These are phyloP conservation scores for Margaritifera margaritifera DNA, from an alignment of 2,888 invertebrate genomes.

Conservation along the genomic window DNA sequence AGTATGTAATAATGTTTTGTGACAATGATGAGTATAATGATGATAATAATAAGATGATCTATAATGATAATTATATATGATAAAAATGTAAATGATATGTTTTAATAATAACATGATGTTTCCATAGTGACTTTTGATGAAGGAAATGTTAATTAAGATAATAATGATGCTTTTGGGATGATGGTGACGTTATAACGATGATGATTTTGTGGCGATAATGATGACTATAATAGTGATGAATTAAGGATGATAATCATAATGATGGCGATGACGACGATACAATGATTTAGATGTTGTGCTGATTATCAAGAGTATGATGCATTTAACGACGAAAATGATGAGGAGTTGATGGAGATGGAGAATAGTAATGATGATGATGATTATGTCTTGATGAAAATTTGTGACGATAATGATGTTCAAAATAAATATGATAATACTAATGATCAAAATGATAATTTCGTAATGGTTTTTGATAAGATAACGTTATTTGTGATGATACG, in stretches of 20 bases:
- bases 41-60: background rate
- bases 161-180: background rate
- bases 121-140: no score
- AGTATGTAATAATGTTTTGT: background rate
- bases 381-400: background rate
- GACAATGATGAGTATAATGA: background rate
- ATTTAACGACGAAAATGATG: background rate
- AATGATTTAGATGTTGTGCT: background rate
- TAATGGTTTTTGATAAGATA: background rate
- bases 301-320: background rate
- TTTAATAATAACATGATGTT: background rate
- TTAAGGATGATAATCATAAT: background rate
- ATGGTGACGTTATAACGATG: background rate
- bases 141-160: background rate
- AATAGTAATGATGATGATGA: constrained; percentile 8
- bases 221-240: no score
- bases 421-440: background rate
- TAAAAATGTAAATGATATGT: background rate
- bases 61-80: background rate
- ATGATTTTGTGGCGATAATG: background rate
- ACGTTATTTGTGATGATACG: background rate
- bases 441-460: background rate
- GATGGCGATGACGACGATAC: background rate
- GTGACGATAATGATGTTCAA: constrained; percentile 1
- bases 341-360: background rate